Conservation (phyloP, 2,888 invertebrate genomes). For the Macrosoma leucophasiata region DNA sequence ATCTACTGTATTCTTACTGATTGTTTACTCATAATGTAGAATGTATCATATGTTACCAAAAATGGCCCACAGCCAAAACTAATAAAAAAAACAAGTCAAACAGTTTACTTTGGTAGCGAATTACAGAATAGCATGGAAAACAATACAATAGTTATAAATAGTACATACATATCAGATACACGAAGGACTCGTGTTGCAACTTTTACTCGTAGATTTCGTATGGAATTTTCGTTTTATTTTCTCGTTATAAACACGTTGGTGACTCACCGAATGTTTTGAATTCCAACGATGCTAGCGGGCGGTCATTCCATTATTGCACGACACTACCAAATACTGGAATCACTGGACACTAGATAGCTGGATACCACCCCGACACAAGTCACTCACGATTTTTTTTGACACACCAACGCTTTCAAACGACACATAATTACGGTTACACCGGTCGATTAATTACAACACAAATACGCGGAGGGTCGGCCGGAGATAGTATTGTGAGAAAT, state of each 20-base stretch:
- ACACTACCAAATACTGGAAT: conserved; percentile 54
- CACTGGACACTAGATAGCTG: no score
- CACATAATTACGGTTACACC: conserved; percentile 40
- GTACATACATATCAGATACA: no score
- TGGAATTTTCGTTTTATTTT: conserved; percentile 6
- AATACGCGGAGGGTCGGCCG: conserved; percentile 38
- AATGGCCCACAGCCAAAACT: no score
- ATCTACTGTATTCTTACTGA: background rate
- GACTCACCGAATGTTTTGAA: conserved; percentile 74
- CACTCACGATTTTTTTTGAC: conserved; percentile 52
- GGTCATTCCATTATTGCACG: conserved; percentile 61
- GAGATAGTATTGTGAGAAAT: conserved; percentile 47
- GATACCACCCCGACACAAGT: conserved; percentile 59
- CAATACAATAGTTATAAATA: no score
- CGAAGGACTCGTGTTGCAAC: no score
- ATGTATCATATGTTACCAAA: background rate
- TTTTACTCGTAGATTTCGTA: conserved; percentile 4
- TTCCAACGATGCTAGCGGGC: conserved; percentile 68
- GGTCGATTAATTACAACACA: conserved; percentile 34
- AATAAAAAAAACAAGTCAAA: no score
- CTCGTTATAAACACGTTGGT: conserved; percentile 45
- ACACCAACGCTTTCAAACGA: conserved; percentile 45
- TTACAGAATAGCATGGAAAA: no score
- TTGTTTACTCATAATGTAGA: background rate
- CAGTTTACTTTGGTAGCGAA: no score